phyloP scores from a whole-genome alignment of 2,113 vertebrate species.

The Sphyrna mokarran region DNA sequence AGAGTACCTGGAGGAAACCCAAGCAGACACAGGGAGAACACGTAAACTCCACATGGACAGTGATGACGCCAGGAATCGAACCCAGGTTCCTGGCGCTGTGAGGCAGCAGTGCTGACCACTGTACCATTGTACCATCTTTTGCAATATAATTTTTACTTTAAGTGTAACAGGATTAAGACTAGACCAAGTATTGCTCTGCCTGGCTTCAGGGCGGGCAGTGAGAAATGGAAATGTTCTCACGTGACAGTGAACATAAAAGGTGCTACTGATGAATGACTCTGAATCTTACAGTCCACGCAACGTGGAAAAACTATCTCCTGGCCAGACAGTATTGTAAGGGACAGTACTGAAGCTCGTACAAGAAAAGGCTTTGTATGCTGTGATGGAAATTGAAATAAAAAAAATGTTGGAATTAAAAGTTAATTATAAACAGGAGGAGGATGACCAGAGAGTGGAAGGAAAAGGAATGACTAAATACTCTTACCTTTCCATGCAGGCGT shows the following conservation, averaged over 20 bases:
- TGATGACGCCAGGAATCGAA: too few species aligned
- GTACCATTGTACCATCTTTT: too few species aligned
- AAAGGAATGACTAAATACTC: not conserved
- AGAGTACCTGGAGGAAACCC: too few species aligned
- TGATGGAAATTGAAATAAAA: not conserved
- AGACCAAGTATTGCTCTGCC: not conserved
- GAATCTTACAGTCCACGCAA: not conserved
- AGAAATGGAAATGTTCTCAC: not conserved
- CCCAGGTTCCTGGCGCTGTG: too few species aligned
- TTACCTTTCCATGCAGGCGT: conserved; percentile 83
- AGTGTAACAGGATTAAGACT: not conserved
- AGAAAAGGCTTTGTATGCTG: not conserved
- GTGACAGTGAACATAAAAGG: not conserved
- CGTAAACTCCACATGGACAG: too few species aligned
- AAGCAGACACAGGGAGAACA: too few species aligned
- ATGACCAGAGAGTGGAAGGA: not conserved
- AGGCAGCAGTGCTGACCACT: too few species aligned
- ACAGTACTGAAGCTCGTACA: not conserved
- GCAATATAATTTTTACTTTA: too few species aligned
- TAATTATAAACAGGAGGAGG: not conserved
- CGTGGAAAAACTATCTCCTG: not conserved
- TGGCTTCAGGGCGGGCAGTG: not conserved
- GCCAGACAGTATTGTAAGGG: not conserved
- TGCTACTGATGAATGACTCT: not conserved
- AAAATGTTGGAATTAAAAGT: not conserved